Percentiles rank a stretch among this genome's conserved stretches.
Conservation (phyloP, 1,140 invertebrate genomes). For the Drosophila persimilis region DNA sequence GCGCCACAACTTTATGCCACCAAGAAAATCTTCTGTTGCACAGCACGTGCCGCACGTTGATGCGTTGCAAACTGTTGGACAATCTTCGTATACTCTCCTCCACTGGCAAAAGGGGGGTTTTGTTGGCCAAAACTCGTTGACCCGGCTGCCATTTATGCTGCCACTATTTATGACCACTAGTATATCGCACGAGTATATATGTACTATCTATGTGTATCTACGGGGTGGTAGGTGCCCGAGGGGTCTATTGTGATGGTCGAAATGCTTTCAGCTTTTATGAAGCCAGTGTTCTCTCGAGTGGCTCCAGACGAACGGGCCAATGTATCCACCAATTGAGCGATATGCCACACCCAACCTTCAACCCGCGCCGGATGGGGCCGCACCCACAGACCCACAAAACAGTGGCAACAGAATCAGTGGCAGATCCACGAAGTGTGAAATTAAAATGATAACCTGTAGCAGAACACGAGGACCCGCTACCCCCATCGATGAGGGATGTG, state of each 20-base stretch:
- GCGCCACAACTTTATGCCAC: too few relatives aligned
- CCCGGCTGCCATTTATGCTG: too few relatives aligned
- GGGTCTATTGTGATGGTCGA: slow-evolving; percentile 30
- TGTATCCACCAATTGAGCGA: slow-evolving; percentile 55
- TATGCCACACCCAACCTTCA: slow-evolving; percentile 34
- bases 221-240: slow-evolving; percentile 33
- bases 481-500: neutral
- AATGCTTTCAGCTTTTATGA: slow-evolving; percentile 42
- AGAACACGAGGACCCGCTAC: slow-evolving; percentile 18
- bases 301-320: slow-evolving; percentile 54
- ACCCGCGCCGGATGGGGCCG: slow-evolving; percentile 5
- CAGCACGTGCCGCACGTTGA: too few relatives aligned
- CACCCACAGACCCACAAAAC: slow-evolving; percentile 17
- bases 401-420: slow-evolving; percentile 14
- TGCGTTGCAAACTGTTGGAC: too few relatives aligned
- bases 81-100: too few relatives aligned
- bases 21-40: too few relatives aligned
- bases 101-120: too few relatives aligned
- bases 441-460: slow-evolving; percentile 60
- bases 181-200: slow-evolving; percentile 17
- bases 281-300: slow-evolving; percentile 49
- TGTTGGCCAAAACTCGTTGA: too few relatives aligned
- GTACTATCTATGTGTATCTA: neutral
- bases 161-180: slow-evolving; percentile 2
- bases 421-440: slow-evolving; percentile 50